Evolutionary conservation across 2,113 vertebrate species (phyloP).

Genomic region (Camelus bactrianus): DNA sequence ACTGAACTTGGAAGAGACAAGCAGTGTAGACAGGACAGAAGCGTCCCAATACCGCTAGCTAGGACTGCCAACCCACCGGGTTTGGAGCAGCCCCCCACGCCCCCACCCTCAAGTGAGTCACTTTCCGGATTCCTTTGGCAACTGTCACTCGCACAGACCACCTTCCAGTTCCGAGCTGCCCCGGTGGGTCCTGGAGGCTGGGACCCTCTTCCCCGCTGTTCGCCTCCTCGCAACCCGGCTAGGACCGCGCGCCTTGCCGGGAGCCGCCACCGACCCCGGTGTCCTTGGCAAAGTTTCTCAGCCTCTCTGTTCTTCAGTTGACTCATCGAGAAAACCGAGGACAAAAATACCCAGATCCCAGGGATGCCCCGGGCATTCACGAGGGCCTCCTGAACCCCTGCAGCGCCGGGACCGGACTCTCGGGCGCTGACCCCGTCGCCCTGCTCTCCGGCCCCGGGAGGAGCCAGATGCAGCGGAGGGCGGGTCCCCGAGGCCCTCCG

Average conservation of each 20-base stretch:
- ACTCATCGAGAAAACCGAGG: background rate
- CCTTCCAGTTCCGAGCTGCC: background rate
- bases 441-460: background rate
- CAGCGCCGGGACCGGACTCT: background rate
- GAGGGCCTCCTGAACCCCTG: background rate
- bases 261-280: background rate
- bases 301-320: background rate
- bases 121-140: background rate
- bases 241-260: background rate
- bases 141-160: background rate
- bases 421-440: background rate
- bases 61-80: background rate
- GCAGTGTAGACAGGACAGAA: background rate
- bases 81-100: background rate
- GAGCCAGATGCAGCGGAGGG: background rate
- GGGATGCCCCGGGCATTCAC: background rate
- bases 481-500: background rate
- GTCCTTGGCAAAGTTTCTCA: conserved; percentile 53
- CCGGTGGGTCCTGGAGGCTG: background rate
- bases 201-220: background rate
- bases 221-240: background rate
- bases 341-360: background rate
- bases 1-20: background rate
- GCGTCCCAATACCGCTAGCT: background rate
- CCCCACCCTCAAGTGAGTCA: background rate